Evolutionary conservation across 2,797 vertebrate species (phyloP), one percentile per base, ranked within the genome.

Genomic region (Dipus sagitta): DNA sequence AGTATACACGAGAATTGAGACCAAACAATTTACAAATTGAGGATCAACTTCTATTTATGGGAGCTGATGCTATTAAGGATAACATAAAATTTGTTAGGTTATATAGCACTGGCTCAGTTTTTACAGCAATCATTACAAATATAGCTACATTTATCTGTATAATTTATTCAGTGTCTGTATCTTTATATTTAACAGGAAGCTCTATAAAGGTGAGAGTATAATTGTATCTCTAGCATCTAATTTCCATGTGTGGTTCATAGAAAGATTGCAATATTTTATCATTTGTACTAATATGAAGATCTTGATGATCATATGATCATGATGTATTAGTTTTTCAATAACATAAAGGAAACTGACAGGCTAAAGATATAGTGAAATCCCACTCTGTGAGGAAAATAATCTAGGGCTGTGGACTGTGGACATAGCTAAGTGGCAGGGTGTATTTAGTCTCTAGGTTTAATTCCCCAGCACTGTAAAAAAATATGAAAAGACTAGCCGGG

Each of bases 81-180:
- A 47, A 47, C 8, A 47, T 47, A 47, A 47, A 47, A 47, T 47
- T 47, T 47, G 47, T 47, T 47, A 47, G 8, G 11, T 47, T 47
- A 47, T 47, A 47, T 47, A 47, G 9, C 47, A 47, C 11, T 47
- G 47, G 8, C 8, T 47, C 11, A 47, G 47, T 47, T 87, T 92
- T 92, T 84, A 89, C 23, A 86, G 15, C 24, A 67, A 76, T 86
- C 71, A 88, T 28, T 80, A 94, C 21, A 94, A 76, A 86, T 89
- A 23, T 71, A 86, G 54, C 60, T 88, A 88, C 58, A 86, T 42
- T 93, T 86, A 88, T 80, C 15, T 93, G 28, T 67, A 70, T 88
- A 78, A 92, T 86, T 67, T 62, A 8, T 34, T 92, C 65, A 91
- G 15, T 60, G 52, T 77, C 52, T 90, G 13, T 70, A 86, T 75